Evolutionary conservation across 2,888 invertebrate species (phyloP).

Genomic region (Epinotia bilunana): DNA sequence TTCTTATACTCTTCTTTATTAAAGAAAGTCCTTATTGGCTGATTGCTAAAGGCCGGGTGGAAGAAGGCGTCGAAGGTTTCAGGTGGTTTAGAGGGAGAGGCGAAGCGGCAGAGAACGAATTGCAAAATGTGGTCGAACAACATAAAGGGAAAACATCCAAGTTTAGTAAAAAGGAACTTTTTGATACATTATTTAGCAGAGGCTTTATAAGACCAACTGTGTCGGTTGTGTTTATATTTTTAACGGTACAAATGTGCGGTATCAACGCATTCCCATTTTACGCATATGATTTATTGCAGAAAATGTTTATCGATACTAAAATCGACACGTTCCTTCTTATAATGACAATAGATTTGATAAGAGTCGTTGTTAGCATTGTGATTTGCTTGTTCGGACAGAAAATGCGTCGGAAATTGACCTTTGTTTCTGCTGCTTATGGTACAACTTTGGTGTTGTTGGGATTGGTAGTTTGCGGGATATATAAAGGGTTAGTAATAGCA

Average conservation of each 20-base stretch:
- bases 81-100: constrained; percentile 60
- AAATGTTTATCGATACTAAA: constrained; percentile 56
- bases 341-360: constrained; percentile 59
- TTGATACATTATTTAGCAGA: constrained; percentile 53
- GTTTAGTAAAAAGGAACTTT: constrained; percentile 49
- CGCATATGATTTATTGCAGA: constrained; percentile 58
- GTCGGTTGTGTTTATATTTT: constrained; percentile 53
- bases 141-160: constrained; percentile 48
- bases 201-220: constrained; percentile 56
- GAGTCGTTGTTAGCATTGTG: constrained; percentile 49
- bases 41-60: constrained; percentile 58
- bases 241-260: constrained; percentile 60
- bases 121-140: constrained; percentile 55
- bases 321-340: constrained; percentile 60
- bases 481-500: constrained; percentile 49
- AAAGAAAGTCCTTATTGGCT: constrained; percentile 70
- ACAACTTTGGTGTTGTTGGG: constrained; percentile 51
- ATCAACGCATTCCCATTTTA: constrained; percentile 63
- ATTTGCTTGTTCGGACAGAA: constrained; percentile 56
- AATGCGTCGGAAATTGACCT: constrained; percentile 57
- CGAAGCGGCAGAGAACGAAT: constrained; percentile 57
- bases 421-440: constrained; percentile 52
- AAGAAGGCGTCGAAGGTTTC: constrained; percentile 58
- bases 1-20: constrained; percentile 54
- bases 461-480: constrained; percentile 54